These are phyloP conservation scores for Leptonema lineaticorne DNA, from an alignment of 1,140 invertebrate species.

Conservation along the genomic window DNA sequence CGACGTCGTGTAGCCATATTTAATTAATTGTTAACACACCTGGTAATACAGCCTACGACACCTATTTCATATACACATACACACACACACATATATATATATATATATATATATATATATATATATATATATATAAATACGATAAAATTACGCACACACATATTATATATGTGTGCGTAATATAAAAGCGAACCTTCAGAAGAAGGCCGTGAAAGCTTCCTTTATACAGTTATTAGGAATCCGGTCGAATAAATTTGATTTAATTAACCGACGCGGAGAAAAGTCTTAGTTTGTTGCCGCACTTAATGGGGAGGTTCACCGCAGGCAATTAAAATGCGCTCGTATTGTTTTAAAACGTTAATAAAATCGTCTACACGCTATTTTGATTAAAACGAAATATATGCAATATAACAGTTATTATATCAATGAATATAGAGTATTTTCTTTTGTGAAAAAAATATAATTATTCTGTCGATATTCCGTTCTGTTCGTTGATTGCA, in stretches of 20 bases:
- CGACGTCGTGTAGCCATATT: constrained; percentile 1
- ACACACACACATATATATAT: background rate
- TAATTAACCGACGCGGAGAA: constrained; percentile 16
- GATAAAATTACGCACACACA: no score
- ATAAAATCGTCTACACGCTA: no score
- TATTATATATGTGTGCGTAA: background rate
- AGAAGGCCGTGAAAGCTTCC: background rate
- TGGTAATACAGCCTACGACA: constrained; percentile 15
- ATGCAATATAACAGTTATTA: no score
- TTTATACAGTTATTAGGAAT: constrained; percentile 20
- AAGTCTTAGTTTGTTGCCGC: background rate
- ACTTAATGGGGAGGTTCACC: background rate
- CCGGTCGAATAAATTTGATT: constrained; percentile 31
- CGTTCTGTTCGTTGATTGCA: no score
- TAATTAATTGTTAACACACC: constrained; percentile 29
- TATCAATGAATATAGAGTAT: no score
- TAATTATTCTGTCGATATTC: no score
- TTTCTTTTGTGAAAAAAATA: no score
- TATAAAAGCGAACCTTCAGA: background rate
- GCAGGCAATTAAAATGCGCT: no score
- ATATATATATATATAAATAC: no score
- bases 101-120: no score
- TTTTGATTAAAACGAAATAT: no score
- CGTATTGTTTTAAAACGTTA: no score
- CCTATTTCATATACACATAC: constrained; percentile 4